Base-by-base conservation (phyloP, 2,888 invertebrate species). In the Tenthredo amoena region DNA sequence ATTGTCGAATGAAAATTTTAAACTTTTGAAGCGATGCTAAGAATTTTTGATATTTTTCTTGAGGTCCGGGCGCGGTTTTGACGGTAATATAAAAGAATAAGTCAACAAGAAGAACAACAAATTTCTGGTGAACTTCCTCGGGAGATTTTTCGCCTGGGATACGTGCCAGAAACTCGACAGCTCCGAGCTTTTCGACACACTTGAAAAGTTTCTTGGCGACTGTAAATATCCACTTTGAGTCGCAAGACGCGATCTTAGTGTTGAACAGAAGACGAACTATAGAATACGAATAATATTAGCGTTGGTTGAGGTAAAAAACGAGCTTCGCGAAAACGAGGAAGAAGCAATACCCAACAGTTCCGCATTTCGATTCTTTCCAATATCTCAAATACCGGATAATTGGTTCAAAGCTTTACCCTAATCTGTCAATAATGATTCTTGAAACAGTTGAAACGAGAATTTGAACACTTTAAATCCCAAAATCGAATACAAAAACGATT, bases 1-100 rank as follows among this genome's bases (percentile, higher is more conserved):
- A 21, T 77, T 10, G 26, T 21, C 34, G 31, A 15, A 77, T 50
- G 18, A n/a, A 50, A 77, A 77, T 47, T 77, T 10, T 50, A 12
- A 77, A 77, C 50, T 77, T 77, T 47, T 18, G 18, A 55, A 77
- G 9, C 77, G 50, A 77, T 34, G 31, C 21, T 77, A 31, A 55
- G 50, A 77, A 77, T 77, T 77, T 77, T 77, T 77, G 50, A 77
- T 77, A 77, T 77, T 77, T 77, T 77, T 50, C 31, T 31, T 26
- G 3, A 50, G 34, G 18, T 77, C 9, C 31, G 34, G 31, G 9
- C 18, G 18, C 18, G 77, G 58, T 31, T 77, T 50, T 31, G 50
- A 77, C 77, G 31, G 15, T 50, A 10, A 77, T 47, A 77, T 47
- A 77, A 31, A 77, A 77, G 50, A 77, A 77, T 50, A 77, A 50